Percentiles rank a stretch among this genome's conserved stretches.
Evolutionary conservation across 2,888 invertebrate genomes (phyloP).

Genomic region (Nesidiocoris tenuis): DNA sequence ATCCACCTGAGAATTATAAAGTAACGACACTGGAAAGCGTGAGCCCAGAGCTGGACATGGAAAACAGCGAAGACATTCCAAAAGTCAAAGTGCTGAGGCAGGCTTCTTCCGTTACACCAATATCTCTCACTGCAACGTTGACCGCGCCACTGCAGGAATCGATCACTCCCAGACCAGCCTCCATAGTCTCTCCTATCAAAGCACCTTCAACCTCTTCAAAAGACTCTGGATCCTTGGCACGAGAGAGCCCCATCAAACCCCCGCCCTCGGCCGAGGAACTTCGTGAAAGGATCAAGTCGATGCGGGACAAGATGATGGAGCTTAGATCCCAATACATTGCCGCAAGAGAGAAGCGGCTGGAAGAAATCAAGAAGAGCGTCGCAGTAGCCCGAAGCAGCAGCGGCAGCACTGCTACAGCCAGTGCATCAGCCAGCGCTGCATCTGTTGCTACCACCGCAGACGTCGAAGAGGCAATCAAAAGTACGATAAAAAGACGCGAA

Average conservation of each 20-base stretch:
- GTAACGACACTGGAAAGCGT: not conserved
- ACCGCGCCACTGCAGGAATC: not conserved
- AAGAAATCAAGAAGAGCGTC: slow-evolving; percentile 23
- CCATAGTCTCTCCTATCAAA: slow-evolving; percentile 18
- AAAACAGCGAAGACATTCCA: slow-evolving; percentile 5
- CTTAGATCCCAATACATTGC: slow-evolving; percentile 24
- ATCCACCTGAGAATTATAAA: not conserved
- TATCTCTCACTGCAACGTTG: slow-evolving; percentile 13
- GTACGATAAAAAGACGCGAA: slow-evolving; percentile 19
- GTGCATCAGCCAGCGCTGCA: not conserved
- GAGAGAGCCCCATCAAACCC: slow-evolving; percentile 1
- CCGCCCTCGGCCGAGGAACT: slow-evolving; percentile 20
- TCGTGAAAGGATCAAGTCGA: slow-evolving; percentile 16
- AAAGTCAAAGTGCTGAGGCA: slow-evolving; percentile 12
- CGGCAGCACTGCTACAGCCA: not conserved
- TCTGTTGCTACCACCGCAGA: not conserved
- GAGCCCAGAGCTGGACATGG: not conserved
- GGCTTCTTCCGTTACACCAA: not conserved
- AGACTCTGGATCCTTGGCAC: not conserved
- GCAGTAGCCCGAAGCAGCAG: not conserved
- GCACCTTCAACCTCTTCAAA: not conserved
- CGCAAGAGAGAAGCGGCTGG: slow-evolving; percentile 27
- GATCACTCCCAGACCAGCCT: not conserved
- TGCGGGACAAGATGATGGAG: slow-evolving; percentile 31
- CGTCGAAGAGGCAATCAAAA: slow-evolving; percentile 11